These are phyloP conservation scores for Harmothoe impar DNA, from an alignment of 2,888 invertebrate species.

Conservation along the genomic window DNA sequence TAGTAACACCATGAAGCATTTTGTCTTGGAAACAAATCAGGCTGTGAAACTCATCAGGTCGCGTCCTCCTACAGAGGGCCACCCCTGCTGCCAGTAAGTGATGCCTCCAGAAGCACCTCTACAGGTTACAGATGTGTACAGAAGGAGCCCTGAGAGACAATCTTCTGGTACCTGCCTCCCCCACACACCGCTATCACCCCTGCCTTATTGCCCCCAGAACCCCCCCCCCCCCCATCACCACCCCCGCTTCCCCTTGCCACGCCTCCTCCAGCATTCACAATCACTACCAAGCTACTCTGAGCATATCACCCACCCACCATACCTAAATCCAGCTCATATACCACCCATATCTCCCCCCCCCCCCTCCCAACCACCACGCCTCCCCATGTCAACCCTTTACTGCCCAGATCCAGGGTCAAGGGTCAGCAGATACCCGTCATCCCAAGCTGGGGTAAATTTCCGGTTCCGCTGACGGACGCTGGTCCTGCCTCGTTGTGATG, in stretches of 20 bases:
- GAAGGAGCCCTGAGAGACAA: neutral
- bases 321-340: neutral
- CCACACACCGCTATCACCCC: neutral
- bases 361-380: neutral
- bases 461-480: conserved; percentile 14
- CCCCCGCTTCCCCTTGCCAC: no score
- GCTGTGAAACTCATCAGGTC: neutral
- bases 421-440: neutral
- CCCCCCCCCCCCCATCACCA: no score
- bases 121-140: neutral
- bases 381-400: neutral
- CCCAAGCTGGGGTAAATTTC: neutral
- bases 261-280: no score
- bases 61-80: neutral
- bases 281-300: no score
- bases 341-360: neutral
- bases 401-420: conserved; percentile 12
- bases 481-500: neutral
- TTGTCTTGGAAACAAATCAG: conserved; percentile 7
- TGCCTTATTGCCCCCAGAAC: no score
- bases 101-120: neutral
- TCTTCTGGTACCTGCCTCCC: neutral
- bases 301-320: neutral
- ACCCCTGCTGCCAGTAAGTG: neutral
- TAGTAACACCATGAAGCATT: neutral